A percentile compares a stretch with the other conserved stretches of the same genome.
These are phyloP conservation scores for Mythimna lalbum DNA, from an alignment of 2,888 invertebrate species.

Conservation along the genomic window DNA sequence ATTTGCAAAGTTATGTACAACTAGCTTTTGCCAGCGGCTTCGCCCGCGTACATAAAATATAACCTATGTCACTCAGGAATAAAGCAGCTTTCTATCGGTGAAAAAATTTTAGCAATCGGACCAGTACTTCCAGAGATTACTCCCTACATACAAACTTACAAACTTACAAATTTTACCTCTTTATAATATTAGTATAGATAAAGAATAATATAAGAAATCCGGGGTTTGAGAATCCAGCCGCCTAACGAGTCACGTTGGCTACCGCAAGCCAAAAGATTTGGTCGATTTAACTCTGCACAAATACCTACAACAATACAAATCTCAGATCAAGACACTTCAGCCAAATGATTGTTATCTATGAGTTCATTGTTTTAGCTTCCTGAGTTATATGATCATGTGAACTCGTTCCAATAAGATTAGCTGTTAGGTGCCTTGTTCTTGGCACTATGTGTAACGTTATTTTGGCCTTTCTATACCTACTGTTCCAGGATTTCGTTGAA, in stretches of 20 bases:
- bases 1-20: too few relatives aligned
- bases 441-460: constrained; percentile 22
- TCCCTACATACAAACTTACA: too few relatives aligned
- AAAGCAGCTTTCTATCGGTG: too few relatives aligned
- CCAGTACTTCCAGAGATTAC: too few relatives aligned
- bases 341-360: constrained; percentile 50
- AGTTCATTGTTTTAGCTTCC: constrained; percentile 38
- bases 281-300: constrained; percentile 1
- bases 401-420: constrained; percentile 40
- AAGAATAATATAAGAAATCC: too few relatives aligned
- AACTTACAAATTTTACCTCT: too few relatives aligned
- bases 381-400: constrained; percentile 35
- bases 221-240: neutral
- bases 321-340: constrained; percentile 21
- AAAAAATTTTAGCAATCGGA: too few relatives aligned
- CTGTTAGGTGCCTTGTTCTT: constrained; percentile 2
- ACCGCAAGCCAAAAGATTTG: neutral
- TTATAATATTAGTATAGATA: too few relatives aligned
- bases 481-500: neutral
- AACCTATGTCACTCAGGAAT: too few relatives aligned
- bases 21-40: too few relatives aligned
- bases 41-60: too few relatives aligned
- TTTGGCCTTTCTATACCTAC: neutral
- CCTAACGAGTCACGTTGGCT: neutral
- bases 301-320: constrained; percentile 18